Base-by-base conservation (phyloP, 2,888 invertebrate genomes). In the Philereme vetulata region DNA sequence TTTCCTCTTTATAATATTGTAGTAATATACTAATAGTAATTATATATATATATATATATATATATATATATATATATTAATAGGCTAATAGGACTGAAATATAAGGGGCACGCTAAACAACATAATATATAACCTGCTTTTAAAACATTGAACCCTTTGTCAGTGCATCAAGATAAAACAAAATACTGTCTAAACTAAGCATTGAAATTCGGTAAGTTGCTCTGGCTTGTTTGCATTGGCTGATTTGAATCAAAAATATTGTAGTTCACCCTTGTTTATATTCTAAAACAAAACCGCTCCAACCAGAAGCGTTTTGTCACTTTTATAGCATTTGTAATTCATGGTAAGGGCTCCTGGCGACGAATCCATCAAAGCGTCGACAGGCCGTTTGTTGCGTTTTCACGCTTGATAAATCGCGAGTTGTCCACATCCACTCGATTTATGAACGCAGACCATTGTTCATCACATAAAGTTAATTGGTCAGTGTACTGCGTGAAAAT, bases 371-470 rank as follows among this genome's bases (percentile, higher is more conserved):
- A 90, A 84, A 78, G 77, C 74, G 88, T 85, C 86, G 90, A 90
- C 91, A 86, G 89, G 84, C 84, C 88, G 89, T 90, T 90, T 85
- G 90, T 90, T 88, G 89, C 85, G 88, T 87, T 88, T 88, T 86
- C 86, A 86, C 86, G 88, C 85, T 87, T 89, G 89, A 90, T 87
- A 86, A 86, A 90, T 89, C 85, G 84, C 78, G 75, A 75, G 85
- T 88, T 85, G 88, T 86, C 89, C 84, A 86, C 90, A 86, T 90
- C 85, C 80, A 81, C 79, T 71, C 72, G 83, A 90, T 90, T 90
- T 90, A 90, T 89, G 81, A 76, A 75, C 76, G 65, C 62, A 71
- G 72, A 72, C 80, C 81, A 83, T 82, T 80, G 72, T 80, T 80
- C 76, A 80, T 82, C 81, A 82, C 79, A 78, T 78, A 79, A 79